Evolutionary conservation across 2,888 invertebrate species (phyloP), one percentile per base, ranked within the genome.

Genomic region (Synergus gifuensis): DNA sequence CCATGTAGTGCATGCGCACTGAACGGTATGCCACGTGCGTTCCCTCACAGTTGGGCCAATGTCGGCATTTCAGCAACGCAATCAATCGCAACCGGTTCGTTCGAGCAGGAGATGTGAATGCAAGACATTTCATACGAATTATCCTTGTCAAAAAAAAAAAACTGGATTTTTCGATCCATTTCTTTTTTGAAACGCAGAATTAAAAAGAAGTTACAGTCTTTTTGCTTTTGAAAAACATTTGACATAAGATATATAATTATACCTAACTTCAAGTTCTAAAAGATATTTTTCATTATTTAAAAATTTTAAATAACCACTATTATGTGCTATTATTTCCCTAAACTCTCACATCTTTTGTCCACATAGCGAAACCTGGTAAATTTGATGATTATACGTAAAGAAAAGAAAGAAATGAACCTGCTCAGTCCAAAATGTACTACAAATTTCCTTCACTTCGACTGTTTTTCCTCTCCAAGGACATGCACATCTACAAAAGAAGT

Each of bases 121-220:
- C 46, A 69, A 69, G 67, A 69, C 28, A 69, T 69, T 46, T 69
- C 67, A 22, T 69, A 69, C 46, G 44, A 69, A 69, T 69, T 69
- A 69, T 69, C 67, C 46, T 66, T 40, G 64, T n/a, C 40, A 16
- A 8, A 40, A 4, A 18, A 69, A 69, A 69, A 69, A 69, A 69
- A 14, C 46, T 69, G 28, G 18, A 69, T 69, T 49, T 69, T 69
- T 69, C 44, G 46, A 46, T 16, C 22, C 46, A 49, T 69, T 69
- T 69, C 46, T 69, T 69, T 69, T 66, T 40, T 7, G 46, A 46
- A 46, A 28, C 28, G 22, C 46, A 69, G 46, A 18, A 69, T 49
- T 46, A 69, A 69, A 46, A 69, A 69, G 67, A 69, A 69, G 46
- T 69, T 69, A 69, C 16, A 28, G 46, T 49, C 67, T 28, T 46